Evolutionary conservation across 2,888 invertebrate genomes (phyloP), one percentile per base, ranked within the genome.

Genomic region (Xylophagus ater): DNA sequence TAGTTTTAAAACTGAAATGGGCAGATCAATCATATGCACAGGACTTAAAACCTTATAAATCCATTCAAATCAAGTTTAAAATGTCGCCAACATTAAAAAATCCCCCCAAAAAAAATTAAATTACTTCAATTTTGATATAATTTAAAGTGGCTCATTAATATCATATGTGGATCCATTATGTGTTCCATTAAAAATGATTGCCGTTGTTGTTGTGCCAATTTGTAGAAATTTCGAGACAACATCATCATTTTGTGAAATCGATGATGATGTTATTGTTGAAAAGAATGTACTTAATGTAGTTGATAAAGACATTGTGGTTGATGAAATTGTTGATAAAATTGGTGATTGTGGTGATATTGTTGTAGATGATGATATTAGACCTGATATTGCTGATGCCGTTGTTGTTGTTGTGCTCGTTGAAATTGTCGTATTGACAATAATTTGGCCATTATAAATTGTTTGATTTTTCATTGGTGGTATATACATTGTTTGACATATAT

Each of bases 401-500:
- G 47, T 46, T 25, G 51, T 41, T 24, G 51, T 45, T 12, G 50
- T 44, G 7, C 46, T 37, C 34, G 48, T 45, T 34, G 50, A 38
- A 3, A 21, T 12, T 15, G 40, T 29, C 4, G 23, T 18, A 15
- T 35, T 38, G 13, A 33, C 4, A 14, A 15, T 24, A 25, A 13
- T 25, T 24, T 36, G 36, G 2, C 17, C 35, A 33, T 29, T 28
- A 18, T 13, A 19, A 13, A n/a, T 20, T n/a, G 36, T 39, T 25
- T 44, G 38, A 18, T 40, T 40, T 32, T 40, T 35, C 20, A 58
- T 49, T 4, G 51, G 50, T 14, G 55, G 53, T 26, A 56, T 43
- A 32, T 58, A 63, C 1, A 62, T 59, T 35, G 53, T 51, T 13
- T 58, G 58, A 49, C 75, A 75, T 1, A 69, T 69, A 33, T 67